Evolutionary conservation across 1,140 invertebrate genomes (phyloP), one percentile per base, ranked within the genome.

Genomic region (Drosophila ogumai): DNA sequence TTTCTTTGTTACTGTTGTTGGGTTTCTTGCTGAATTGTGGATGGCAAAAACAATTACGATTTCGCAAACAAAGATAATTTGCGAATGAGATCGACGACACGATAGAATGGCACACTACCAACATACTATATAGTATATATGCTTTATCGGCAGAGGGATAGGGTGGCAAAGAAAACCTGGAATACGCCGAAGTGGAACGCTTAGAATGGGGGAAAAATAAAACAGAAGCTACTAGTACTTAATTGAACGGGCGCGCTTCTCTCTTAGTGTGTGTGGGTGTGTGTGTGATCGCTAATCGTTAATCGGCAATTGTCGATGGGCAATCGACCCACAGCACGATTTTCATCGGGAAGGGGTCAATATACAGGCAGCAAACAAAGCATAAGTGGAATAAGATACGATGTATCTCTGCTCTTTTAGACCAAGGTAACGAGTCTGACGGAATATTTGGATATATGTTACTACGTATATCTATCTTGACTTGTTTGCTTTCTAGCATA

Each of bases 11-110:
- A 38, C 34, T 55, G 13, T 68, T 67, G 17, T 60, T 75, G 43
- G 31, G 28, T 13, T 65, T 79, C 54, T 58, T 74, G 60, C 54
- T 69, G 59, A 81, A 78, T 79, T 72, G 82, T 73, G 79, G 71
- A 76, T 76, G 66, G 66, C 72, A 76, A 87, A 77, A 88, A 87
- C 82, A 82, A 87, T 88, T 82, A 82, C 84, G 76, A 88, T 77
- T 88, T 88, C 61, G 84, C 84, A 88, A 87, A 88, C 84, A 88
- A 88, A 82, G 84, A 80, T 82, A 82, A 88, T 88, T 88, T 87
- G 80, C 76, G 73, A 82, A 88, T 80, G 84, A 88, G 84, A 87
- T 88, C 76, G 84, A 82, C 82, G 76, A 80, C 67, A 77, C 68
- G 76, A 82, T 77, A 77, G 67, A 80, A 77, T 82, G 79, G 81